These are phyloP conservation scores for Phalacrocorax aristotelis DNA, from an alignment of 2,113 vertebrate genomes.

Conservation along the genomic window DNA sequence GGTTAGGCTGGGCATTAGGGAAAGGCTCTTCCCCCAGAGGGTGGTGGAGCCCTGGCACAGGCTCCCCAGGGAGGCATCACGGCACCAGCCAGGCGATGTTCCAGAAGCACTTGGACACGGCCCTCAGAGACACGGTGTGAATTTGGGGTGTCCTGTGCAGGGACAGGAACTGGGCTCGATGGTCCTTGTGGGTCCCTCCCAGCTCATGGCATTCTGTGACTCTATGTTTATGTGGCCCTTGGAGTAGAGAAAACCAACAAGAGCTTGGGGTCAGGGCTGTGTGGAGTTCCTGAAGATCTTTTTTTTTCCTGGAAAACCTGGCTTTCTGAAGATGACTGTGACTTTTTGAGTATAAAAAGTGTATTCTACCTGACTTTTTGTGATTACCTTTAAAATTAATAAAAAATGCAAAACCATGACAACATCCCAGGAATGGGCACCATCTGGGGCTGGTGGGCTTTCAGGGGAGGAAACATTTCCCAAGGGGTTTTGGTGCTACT, in stretches of 20 bases:
- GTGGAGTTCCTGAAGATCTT: neutral
- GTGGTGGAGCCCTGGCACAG: too few relatives aligned
- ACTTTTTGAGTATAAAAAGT: neutral
- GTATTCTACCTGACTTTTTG: neutral
- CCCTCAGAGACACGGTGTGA: too few relatives aligned
- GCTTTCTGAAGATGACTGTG: neutral
- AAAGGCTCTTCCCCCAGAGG: too few relatives aligned
- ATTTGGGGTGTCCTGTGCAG: too few relatives aligned
- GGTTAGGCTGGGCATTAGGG: too few relatives aligned
- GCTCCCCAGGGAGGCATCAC: too few relatives aligned
- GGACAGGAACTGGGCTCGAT: too few relatives aligned
- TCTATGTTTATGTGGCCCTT: neutral
- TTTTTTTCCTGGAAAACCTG: neutral
- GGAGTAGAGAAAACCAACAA: neutral
- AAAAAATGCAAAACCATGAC: neutral
- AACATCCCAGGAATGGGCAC: neutral
- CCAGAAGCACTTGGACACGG: too few relatives aligned
- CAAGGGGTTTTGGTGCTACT: neutral
- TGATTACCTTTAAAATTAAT: neutral
- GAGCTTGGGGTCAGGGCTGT: neutral
- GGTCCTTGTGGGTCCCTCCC: too few relatives aligned
- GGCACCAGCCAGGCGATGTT: too few relatives aligned
- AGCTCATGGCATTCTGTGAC: too few relatives aligned
- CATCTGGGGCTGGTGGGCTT: neutral
- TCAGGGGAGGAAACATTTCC: neutral